Percentiles rank a stretch among this genome's conserved stretches.
These are phyloP conservation scores for Philaethria dido DNA, from an alignment of 2,888 invertebrate species.

Conservation along the genomic window DNA sequence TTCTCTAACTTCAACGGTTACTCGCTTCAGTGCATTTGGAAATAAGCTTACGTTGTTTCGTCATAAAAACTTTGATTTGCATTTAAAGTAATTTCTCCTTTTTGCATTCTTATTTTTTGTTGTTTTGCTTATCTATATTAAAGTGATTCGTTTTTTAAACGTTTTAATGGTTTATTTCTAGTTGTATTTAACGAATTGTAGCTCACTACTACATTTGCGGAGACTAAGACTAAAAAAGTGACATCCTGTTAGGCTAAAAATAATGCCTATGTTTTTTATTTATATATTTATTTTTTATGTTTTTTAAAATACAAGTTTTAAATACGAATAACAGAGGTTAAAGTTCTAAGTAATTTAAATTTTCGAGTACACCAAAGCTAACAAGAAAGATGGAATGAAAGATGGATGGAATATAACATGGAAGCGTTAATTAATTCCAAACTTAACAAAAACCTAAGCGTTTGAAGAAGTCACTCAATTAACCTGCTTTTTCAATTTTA, in stretches of 20 bases:
- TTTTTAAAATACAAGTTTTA: not conserved
- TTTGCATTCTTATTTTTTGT: constrained; percentile 14
- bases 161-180: not conserved
- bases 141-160: constrained; percentile 16
- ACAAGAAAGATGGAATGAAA: too few species aligned
- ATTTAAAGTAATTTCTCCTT: constrained; percentile 30
- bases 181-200: too few species aligned
- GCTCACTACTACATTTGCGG: too few species aligned
- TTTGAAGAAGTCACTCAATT: constrained; percentile 31
- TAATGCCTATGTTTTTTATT: too few species aligned
- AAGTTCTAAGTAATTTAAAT: not conserved
- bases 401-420: too few species aligned
- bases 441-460: constrained; percentile 16
- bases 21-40: constrained; percentile 61
- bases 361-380: not conserved
- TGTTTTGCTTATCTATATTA: constrained; percentile 24
- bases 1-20: constrained; percentile 61
- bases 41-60: constrained; percentile 22
- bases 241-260: too few species aligned
- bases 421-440: constrained; percentile 16
- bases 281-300: not conserved
- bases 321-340: not conserved
- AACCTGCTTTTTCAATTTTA: constrained; percentile 39
- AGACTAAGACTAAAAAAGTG: too few species aligned
- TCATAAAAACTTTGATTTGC: constrained; percentile 36